These are phyloP conservation scores for Urechis unicinctus DNA, from an alignment of 2,888 invertebrate species.

Conservation along the genomic window DNA sequence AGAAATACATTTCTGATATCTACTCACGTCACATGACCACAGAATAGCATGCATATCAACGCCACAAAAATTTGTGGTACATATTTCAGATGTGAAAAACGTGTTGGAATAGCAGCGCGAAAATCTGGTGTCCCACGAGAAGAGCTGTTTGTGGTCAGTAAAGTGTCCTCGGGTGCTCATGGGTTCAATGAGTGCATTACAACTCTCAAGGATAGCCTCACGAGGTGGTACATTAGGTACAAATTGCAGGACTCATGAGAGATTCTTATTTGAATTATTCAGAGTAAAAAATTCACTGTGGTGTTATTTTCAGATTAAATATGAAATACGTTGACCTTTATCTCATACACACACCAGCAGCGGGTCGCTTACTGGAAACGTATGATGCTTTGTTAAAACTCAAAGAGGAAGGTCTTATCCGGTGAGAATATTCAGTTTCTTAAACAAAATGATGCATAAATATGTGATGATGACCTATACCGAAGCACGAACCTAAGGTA, in stretches of 20 bases:
- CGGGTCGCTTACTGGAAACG: constrained; percentile 16
- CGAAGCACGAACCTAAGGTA: background rate
- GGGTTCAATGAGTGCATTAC: background rate
- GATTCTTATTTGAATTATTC: too few relatives aligned
- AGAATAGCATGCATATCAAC: too few relatives aligned
- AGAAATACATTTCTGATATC: too few relatives aligned
- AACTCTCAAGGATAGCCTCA: background rate
- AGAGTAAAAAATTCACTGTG: too few relatives aligned
- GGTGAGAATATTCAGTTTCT: too few relatives aligned
- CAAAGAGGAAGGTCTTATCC: constrained; percentile 25
- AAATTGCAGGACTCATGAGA: too few relatives aligned
- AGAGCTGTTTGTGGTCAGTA: background rate
- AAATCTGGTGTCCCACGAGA: background rate
- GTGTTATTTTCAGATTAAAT: constrained; percentile 18
- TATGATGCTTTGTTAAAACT: constrained; percentile 26
- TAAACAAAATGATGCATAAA: too few relatives aligned
- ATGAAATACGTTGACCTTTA: constrained; percentile 27
- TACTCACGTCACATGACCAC: too few relatives aligned
- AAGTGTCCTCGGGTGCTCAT: background rate
- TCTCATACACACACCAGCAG: constrained; percentile 26
- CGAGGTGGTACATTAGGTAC: too few relatives aligned
- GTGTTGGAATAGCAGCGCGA: background rate
- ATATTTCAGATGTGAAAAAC: background rate
- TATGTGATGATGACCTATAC: background rate
- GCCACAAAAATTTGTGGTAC: too few relatives aligned